Evolutionary conservation across 2,888 invertebrate genomes (phyloP), one percentile per base, ranked within the genome.

Genomic region (Fragum fragum): DNA sequence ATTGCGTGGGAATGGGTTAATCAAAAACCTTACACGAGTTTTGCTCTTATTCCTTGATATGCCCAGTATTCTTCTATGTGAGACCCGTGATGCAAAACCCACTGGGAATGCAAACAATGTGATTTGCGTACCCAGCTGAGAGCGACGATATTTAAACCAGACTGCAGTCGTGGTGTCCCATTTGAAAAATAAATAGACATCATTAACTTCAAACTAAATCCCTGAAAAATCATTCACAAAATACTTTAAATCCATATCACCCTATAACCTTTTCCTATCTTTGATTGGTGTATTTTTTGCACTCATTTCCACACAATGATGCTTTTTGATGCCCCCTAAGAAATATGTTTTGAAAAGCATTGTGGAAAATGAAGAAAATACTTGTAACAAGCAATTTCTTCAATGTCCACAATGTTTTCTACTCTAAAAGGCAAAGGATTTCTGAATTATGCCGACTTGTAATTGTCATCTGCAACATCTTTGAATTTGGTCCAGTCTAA

Each of bases 151-250:
- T 23, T n/a, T 26, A 9, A 26, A 57, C n/a, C 57, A 57, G 57
- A 57, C 21, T 57, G 57, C 26, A 26, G 26, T 7, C 23, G n/a
- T 23, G 3, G 57, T 57, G 57, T 57, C 57, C 57, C 23, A 23
- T 57, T 57, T 57, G 57, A 57, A 57, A 21, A 57, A 57, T 57
- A 57, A 57, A 57, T 57, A 57, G 57, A 57, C n/a, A 26, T 57
- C 21, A 57, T 57, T 57, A 23, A 57, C 57, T 57, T 9, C 26
- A 23, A 21, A 57, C 57, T 57, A 23, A 57, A 57, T 57, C 57
- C 57, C 26, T 14, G 21, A 57, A 57, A 53, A 47, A 47, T 47
- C 47, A 47, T 47, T n/a, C 18, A 47, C 47, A 47, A 47, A 47
- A 47, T 47, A 47, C n/a, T 47, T 47, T 47, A 47, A 47, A 47